phyloP scores from a whole-genome alignment of 2,888 invertebrate genomes.

The Ephialtes manifestator region DNA sequence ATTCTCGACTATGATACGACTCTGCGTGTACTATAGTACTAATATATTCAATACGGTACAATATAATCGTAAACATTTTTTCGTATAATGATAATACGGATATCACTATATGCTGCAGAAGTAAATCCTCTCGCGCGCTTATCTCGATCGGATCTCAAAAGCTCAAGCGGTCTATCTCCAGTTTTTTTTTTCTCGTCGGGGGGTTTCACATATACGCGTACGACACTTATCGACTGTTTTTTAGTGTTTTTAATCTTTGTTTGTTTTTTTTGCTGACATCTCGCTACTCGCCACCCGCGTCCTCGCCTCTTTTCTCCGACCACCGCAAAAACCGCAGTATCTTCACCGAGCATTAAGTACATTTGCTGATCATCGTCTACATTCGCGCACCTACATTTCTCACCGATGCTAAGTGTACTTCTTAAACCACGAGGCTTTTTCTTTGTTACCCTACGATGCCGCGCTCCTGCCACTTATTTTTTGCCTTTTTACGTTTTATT shows the following conservation, averaged over 20 bases:
- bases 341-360: constrained; percentile 27
- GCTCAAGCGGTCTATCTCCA: constrained; percentile 61
- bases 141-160: constrained; percentile 69
- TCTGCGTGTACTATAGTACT: constrained; percentile 63
- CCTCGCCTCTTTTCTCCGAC: not conserved
- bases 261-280: constrained; percentile 20
- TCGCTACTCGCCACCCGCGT: constrained; percentile 24
- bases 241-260: not conserved
- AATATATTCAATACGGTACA: constrained; percentile 67
- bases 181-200: constrained; percentile 36
- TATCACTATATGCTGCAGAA: constrained; percentile 70
- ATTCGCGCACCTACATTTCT: constrained; percentile 27
- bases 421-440: constrained; percentile 20
- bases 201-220: constrained; percentile 45
- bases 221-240: constrained; percentile 37
- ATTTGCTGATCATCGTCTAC: constrained; percentile 17
- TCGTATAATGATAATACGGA: constrained; percentile 67
- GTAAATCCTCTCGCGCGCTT: constrained; percentile 69
- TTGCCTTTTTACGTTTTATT: not conserved
- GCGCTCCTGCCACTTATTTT: constrained; percentile 12
- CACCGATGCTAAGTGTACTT: constrained; percentile 19
- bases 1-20: constrained; percentile 62
- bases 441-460: constrained; percentile 33
- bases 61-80: constrained; percentile 69
- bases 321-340: not conserved